Percentiles rank a stretch among this genome's conserved stretches.
These are phyloP conservation scores for Eupithecia dodoneata DNA, from an alignment of 2,888 invertebrate species.

Conservation along the genomic window DNA sequence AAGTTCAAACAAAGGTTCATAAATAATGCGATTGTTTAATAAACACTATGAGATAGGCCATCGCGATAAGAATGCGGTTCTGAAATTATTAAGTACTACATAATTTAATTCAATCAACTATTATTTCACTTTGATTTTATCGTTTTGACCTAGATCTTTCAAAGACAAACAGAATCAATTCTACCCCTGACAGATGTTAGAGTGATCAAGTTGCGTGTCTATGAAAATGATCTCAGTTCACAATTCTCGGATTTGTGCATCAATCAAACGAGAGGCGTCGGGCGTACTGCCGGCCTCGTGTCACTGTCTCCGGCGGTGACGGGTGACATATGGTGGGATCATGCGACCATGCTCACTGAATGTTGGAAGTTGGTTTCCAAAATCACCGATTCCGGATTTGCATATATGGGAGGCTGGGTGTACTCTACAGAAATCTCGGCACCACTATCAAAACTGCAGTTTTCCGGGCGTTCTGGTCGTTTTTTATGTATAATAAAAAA, in stretches of 20 bases:
- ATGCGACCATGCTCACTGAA: neutral
- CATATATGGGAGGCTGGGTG: neutral
- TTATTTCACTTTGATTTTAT: slow-evolving; percentile 27
- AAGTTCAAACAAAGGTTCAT: neutral
- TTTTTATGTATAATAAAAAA: too few species aligned
- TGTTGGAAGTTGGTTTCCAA: neutral
- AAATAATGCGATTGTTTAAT: neutral
- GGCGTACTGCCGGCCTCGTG: slow-evolving; percentile 40
- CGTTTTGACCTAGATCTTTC: slow-evolving; percentile 42
- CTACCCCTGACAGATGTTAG: slow-evolving; percentile 49
- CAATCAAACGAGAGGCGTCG: slow-evolving; percentile 53
- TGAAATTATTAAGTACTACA: slow-evolving; percentile 10
- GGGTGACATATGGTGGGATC: slow-evolving; percentile 25
- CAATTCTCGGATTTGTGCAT: slow-evolving; percentile 47
- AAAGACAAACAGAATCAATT: slow-evolving; percentile 47
- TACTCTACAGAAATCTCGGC: neutral
- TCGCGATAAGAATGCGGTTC: slow-evolving; percentile 7
- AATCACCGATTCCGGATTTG: neutral
- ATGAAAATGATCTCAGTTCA: slow-evolving; percentile 47
- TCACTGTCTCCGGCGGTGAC: slow-evolving; percentile 20
- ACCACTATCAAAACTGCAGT: neutral
- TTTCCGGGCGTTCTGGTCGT: too few species aligned
- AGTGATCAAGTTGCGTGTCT: slow-evolving; percentile 45
- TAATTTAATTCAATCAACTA: slow-evolving; percentile 32
- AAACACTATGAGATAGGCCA: neutral